Conservation (phyloP, 2,888 invertebrate genomes). For the Drosophila bunnanda region DNA sequence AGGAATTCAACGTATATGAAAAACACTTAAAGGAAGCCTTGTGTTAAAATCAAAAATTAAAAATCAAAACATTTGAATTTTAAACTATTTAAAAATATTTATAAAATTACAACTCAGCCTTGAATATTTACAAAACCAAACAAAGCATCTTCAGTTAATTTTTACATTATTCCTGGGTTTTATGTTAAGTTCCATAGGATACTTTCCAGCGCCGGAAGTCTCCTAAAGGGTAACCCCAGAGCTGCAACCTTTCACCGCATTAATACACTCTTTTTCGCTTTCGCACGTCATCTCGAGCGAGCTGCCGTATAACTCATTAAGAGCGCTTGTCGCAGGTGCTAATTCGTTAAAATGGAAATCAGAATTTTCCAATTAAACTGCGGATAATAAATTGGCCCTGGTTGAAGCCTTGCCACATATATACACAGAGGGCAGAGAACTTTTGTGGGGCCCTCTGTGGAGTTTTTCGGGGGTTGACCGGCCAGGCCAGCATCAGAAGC, state of each 20-base stretch:
- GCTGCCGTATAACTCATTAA: slow-evolving; percentile 75
- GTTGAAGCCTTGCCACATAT: slow-evolving; percentile 18
- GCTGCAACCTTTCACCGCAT: not conserved
- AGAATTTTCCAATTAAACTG: slow-evolving; percentile 81
- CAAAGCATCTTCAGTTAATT: not conserved
- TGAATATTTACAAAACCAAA: not conserved
- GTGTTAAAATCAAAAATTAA: no score
- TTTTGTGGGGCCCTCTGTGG: slow-evolving; percentile 15
- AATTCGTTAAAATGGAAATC: slow-evolving; percentile 80
- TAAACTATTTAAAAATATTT: not conserved
- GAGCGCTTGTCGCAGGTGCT: slow-evolving; percentile 79
- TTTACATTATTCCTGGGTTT: not conserved
- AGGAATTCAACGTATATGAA: not conserved
- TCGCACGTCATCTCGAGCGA: slow-evolving; percentile 58
- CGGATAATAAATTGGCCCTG: slow-evolving; percentile 76
- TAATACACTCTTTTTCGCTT: slow-evolving; percentile 31
- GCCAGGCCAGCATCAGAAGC: slow-evolving; percentile 66
- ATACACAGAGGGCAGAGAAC: slow-evolving; percentile 10
- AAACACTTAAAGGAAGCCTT: no score
- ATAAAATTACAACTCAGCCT: no score
- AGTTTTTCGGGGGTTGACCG: slow-evolving; percentile 50
- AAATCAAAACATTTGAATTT: no score
- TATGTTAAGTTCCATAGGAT: slow-evolving; percentile 1
- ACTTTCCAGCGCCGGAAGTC: not conserved
- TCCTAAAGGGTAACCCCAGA: slow-evolving; percentile 1